These are phyloP conservation scores for Anguilla obscura DNA, from an alignment of 2,797 vertebrate species.

Conservation along the genomic window DNA sequence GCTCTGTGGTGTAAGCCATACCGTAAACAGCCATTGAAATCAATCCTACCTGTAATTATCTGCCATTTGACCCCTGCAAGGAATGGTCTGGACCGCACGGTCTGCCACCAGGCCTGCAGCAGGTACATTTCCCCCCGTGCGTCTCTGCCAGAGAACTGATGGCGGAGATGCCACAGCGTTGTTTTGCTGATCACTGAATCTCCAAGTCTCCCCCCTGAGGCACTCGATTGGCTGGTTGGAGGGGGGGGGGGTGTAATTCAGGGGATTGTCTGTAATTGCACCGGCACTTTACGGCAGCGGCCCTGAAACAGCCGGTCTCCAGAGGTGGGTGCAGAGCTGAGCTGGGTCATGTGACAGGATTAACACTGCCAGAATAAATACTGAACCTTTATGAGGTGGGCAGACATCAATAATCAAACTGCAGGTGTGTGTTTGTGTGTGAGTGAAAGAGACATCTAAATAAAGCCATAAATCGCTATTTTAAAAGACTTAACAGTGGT, in stretches of 20 bases:
- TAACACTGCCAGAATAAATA: neutral
- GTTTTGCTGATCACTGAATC: neutral
- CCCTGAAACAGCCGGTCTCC: neutral
- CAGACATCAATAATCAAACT: neutral
- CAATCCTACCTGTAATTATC: neutral
- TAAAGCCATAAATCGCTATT: too few species aligned
- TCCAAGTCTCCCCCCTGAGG: neutral
- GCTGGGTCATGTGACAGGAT: neutral
- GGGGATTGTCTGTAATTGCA: neutral
- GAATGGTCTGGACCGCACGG: neutral
- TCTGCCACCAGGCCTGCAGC: neutral
- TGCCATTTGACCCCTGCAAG: neutral
- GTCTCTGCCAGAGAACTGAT: neutral
- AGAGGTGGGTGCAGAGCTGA: neutral
- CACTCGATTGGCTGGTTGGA: neutral
- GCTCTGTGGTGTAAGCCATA: neutral
- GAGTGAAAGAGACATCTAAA: too few species aligned
- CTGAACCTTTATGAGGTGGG: neutral
- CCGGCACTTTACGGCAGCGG: neutral
- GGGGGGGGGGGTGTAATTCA: neutral
- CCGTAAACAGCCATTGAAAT: neutral
- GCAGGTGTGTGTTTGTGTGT: too few species aligned
- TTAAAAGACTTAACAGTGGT: too few species aligned
- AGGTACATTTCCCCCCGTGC: neutral
- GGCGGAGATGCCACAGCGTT: too few species aligned